Conservation (phyloP, 2,113 vertebrate genomes). For the Takifugu flavidus region DNA sequence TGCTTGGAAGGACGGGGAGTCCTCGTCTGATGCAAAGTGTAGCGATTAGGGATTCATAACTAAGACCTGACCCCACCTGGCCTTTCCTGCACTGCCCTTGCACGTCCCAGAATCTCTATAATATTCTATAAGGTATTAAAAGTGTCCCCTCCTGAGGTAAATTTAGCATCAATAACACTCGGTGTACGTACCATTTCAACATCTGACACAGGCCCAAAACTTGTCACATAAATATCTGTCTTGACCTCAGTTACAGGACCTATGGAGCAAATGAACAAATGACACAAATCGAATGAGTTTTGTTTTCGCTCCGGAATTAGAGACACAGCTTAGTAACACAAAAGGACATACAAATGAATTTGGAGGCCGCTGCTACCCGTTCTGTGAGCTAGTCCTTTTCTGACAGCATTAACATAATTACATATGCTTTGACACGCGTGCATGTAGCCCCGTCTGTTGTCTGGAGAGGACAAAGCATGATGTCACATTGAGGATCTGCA, state of each 20-base stretch:
- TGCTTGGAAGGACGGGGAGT: not conserved
- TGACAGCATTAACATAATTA: conserved; percentile 51
- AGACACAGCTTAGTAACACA: conserved; percentile 6
- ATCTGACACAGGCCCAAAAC: conserved; percentile 96
- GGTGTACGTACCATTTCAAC: conserved; percentile 91
- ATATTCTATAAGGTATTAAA: too few species aligned
- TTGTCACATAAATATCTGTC: conserved; percentile 97
- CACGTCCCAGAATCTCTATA: too few species aligned
- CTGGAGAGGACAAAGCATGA: not conserved
- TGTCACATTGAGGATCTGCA: not conserved
- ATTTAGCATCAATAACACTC: not conserved
- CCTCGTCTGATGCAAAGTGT: too few species aligned
- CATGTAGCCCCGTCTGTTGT: conserved; percentile 10
- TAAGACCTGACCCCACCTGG: too few species aligned
- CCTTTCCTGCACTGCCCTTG: too few species aligned
- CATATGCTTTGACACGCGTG: conserved; percentile 25
- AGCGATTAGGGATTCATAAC: too few species aligned
- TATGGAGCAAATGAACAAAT: conserved; percentile 52
- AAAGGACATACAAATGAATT: not conserved
- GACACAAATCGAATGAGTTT: conserved; percentile 8
- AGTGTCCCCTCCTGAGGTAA: too few species aligned
- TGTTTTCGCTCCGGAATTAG: not conserved
- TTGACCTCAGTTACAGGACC: conserved; percentile 95
- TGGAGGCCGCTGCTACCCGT: too few species aligned
- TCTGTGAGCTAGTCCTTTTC: conserved; percentile 19